Conservation (phyloP, 2,797 vertebrate genomes). For the Gallinago solitaria region DNA sequence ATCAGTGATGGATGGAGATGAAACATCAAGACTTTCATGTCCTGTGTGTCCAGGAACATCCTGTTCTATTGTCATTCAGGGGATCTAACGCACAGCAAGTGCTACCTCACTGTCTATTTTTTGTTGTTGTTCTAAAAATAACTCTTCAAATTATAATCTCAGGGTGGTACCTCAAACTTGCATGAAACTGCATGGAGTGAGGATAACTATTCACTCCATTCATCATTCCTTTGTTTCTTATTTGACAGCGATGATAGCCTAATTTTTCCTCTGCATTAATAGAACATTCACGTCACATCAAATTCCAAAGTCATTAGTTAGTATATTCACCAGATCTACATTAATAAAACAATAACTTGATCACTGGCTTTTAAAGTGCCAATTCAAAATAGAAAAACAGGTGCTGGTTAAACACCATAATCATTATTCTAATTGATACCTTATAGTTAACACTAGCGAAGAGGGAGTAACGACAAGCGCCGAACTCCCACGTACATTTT, state of each 20-base stretch:
- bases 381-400: slow-evolving; percentile 27
- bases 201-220: slow-evolving; percentile 7
- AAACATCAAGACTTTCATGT: slow-evolving; percentile 4
- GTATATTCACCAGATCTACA: slow-evolving; percentile 50
- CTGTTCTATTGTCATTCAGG: neutral
- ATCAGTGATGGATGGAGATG: neutral
- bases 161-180: slow-evolving; percentile 17
- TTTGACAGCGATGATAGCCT: slow-evolving; percentile 33
- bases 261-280: slow-evolving; percentile 43
- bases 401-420: slow-evolving; percentile 39
- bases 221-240: slow-evolving; percentile 53
- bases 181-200: slow-evolving; percentile 13
- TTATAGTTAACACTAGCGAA: neutral
- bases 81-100: neutral
- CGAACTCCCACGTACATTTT: slow-evolving; percentile 20
- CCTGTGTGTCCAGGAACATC: neutral
- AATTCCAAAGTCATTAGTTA: slow-evolving; percentile 68
- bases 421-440: slow-evolving; percentile 52
- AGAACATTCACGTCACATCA: slow-evolving; percentile 54
- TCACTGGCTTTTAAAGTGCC: slow-evolving; percentile 53
- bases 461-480: neutral
- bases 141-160: slow-evolving; percentile 19
- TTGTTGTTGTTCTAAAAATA: neutral
- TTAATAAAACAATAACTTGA: slow-evolving; percentile 58
- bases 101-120: neutral